Percentiles rank a stretch among this genome's conserved stretches.
These are phyloP conservation scores for Urocitellus parryii DNA, from an alignment of 2,113 vertebrate species.

Conservation along the genomic window DNA sequence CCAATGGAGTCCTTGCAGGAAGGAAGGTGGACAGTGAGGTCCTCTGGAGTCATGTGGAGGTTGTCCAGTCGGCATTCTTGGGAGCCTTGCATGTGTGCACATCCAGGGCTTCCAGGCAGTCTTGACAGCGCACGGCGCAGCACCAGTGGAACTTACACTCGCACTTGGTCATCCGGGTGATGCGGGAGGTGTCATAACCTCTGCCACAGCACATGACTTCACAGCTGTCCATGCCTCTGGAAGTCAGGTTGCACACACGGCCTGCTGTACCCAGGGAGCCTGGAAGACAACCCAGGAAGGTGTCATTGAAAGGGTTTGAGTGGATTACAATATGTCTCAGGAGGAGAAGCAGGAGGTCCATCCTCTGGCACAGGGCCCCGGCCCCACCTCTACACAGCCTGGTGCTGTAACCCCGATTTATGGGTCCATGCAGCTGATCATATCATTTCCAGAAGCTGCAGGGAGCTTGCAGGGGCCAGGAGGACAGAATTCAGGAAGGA, in stretches of 20 bases:
- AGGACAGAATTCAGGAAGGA: not conserved
- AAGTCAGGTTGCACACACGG: conserved; percentile 94
- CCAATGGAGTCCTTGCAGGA: conserved; percentile 2
- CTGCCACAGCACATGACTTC: conserved; percentile 98
- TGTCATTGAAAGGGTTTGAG: not conserved
- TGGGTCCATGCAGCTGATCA: accelerated
- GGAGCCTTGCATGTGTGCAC: conserved; percentile 96
- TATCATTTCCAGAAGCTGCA: not conserved
- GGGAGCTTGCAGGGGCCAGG: not conserved
- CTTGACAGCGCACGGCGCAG: conserved; percentile 95
- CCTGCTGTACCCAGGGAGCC: conserved; percentile 95
- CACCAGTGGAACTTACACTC: conserved; percentile 99
- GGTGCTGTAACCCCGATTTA: too few species aligned
- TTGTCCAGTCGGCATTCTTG: conserved; percentile 86
- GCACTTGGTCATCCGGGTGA: conserved; percentile 94
- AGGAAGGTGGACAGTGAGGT: not conserved
- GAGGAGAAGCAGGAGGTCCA: not conserved
- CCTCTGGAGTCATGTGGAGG: conserved; percentile 78
- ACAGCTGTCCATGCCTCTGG: conserved; percentile 94
- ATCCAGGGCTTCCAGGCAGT: conserved; percentile 95
- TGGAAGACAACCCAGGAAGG: conserved; percentile 65
- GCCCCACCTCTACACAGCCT: not conserved
- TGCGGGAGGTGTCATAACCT: conserved; percentile 94
- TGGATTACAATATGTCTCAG: not conserved
- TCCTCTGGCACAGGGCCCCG: not conserved